Percentiles rank a stretch among this genome's conserved stretches.
Conservation (phyloP, 2,888 invertebrate species). For the Drosophila melanosoma region DNA sequence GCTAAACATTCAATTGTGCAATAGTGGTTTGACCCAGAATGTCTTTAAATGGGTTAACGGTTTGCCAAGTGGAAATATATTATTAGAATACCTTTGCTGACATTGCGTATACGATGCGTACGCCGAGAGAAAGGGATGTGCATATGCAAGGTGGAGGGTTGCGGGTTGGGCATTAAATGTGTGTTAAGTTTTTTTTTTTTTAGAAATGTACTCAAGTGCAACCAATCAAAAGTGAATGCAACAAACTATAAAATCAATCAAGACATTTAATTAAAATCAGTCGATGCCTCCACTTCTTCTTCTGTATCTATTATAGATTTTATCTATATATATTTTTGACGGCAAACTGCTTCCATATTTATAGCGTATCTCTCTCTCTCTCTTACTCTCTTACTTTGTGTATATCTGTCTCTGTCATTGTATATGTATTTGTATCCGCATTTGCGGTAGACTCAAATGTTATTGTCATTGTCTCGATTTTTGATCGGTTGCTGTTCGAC, state of each 20-base stretch:
- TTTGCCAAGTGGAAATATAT: constrained; percentile 1
- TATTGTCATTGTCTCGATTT: constrained; percentile 11
- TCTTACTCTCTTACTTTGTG: background rate
- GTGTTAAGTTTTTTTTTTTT: constrained; percentile 45
- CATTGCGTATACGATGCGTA: constrained; percentile 68
- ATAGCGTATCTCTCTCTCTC: background rate
- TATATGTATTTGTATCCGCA: constrained; percentile 38
- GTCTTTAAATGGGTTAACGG: constrained; percentile 31
- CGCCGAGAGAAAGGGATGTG: constrained; percentile 6
- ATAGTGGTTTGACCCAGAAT: background rate
- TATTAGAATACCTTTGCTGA: constrained; percentile 8
- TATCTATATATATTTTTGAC: constrained; percentile 5
- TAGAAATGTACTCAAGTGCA: constrained; percentile 69
- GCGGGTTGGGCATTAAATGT: background rate
- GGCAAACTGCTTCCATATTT: background rate
- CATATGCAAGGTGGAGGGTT: no score
- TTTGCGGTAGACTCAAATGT: constrained; percentile 69
- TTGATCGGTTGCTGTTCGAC: constrained; percentile 27
- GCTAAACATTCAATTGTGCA: background rate
- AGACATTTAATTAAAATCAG: constrained; percentile 47
- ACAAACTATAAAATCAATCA: constrained; percentile 43
- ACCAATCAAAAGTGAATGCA: constrained; percentile 28
- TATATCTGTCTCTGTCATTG: constrained; percentile 6
- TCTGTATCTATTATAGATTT: constrained; percentile 13
- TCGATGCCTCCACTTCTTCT: background rate